These are phyloP conservation scores for Rhineura floridana DNA, from an alignment of 2,113 vertebrate species.

Conservation along the genomic window DNA sequence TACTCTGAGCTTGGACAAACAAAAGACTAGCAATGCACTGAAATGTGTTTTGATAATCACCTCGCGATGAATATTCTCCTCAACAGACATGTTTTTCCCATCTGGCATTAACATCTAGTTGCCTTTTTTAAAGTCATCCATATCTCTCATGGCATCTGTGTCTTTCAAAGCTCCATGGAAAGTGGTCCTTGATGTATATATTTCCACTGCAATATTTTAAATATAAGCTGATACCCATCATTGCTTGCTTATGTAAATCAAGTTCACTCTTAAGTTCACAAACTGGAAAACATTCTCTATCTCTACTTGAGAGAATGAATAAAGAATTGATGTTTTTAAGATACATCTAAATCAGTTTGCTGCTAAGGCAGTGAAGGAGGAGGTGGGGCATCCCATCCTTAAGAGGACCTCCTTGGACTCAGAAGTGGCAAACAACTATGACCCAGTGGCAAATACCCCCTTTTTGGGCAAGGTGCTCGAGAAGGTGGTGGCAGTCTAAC, in stretches of 20 bases:
- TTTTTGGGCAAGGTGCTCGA: too few relatives aligned
- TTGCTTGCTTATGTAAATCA: neutral
- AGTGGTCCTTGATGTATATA: neutral
- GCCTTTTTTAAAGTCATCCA: neutral
- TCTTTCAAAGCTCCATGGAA: neutral
- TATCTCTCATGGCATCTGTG: neutral
- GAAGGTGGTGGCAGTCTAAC: too few relatives aligned
- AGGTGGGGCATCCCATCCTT: too few relatives aligned
- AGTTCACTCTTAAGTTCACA: neutral
- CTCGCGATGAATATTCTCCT: neutral
- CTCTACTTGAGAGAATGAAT: neutral
- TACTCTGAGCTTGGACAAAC: neutral
- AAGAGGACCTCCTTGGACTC: too few relatives aligned
- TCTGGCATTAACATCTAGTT: neutral
- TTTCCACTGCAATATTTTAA: neutral
- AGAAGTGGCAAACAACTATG: too few relatives aligned
- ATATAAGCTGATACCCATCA: neutral
- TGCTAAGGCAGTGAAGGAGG: too few relatives aligned
- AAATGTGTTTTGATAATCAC: neutral
- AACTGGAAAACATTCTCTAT: neutral
- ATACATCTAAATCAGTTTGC: neutral
- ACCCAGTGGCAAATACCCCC: too few relatives aligned
- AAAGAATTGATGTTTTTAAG: neutral
- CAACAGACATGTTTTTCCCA: neutral
- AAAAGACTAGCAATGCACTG: neutral